Conservation (phyloP, 2,113 vertebrate genomes). For the Riparia riparia region DNA sequence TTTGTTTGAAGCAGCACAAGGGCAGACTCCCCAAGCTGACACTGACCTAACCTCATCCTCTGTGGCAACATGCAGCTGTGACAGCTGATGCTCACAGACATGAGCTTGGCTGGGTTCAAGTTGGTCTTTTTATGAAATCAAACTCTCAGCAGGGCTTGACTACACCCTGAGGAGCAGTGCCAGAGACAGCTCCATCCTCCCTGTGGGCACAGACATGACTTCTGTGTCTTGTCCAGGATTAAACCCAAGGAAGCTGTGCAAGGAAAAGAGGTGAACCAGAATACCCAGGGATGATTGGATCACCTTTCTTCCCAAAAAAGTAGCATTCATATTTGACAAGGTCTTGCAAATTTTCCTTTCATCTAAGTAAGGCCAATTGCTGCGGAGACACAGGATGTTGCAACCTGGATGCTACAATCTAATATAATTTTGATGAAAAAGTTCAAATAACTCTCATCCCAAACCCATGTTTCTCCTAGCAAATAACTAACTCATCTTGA, state of each 20-base stretch:
- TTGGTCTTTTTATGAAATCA: not conserved
- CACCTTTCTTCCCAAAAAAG: not conserved
- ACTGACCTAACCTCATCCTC: not conserved
- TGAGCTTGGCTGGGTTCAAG: not conserved
- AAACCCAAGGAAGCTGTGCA: not conserved
- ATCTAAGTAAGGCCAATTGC: not conserved
- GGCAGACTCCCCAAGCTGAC: not conserved
- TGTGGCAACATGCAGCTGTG: fast-evolving
- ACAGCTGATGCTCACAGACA: not conserved
- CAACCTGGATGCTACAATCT: not conserved
- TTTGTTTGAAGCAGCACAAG: not conserved
- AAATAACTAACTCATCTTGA: not conserved
- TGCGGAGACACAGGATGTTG: not conserved
- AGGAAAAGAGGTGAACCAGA: not conserved
- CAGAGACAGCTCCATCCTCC: not conserved
- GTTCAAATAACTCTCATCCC: not conserved
- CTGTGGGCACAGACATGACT: fast-evolving
- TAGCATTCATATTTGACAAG: not conserved
- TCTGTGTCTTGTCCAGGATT: not conserved
- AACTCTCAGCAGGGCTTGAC: not conserved
- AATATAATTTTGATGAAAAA: not conserved
- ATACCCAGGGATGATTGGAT: not conserved
- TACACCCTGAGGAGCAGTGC: not conserved
- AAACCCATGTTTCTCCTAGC: not conserved
- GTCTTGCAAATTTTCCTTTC: not conserved